Conservation (phyloP, 2,113 vertebrate species). For the Centropus unirufus region DNA sequence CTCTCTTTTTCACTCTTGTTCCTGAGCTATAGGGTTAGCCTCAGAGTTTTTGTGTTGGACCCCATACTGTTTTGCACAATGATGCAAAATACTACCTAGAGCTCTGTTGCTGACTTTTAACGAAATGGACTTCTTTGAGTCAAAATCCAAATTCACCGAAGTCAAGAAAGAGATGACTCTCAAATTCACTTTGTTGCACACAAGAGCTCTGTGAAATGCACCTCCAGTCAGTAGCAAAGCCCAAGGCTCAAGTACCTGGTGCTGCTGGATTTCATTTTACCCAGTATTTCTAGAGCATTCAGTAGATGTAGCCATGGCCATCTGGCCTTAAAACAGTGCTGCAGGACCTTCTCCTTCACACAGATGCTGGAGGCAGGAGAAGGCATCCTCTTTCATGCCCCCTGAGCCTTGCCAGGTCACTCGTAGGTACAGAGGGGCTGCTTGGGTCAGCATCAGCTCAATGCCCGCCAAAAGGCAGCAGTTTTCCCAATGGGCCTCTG, state of each 20-base stretch:
- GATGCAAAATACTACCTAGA: background rate
- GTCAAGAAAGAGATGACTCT: background rate
- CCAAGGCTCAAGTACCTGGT: background rate
- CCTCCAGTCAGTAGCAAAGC: background rate
- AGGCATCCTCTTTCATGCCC: background rate
- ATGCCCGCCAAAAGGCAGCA: background rate
- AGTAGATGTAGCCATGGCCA: background rate
- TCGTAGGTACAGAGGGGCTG: background rate
- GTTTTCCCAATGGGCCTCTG: background rate
- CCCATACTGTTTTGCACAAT: background rate
- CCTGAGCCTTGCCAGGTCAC: accelerated
- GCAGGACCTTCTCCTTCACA: background rate
- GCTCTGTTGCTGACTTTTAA: background rate
- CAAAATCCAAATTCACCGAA: background rate
- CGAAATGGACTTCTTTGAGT: background rate
- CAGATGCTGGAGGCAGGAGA: accelerated
- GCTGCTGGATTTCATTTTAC: background rate
- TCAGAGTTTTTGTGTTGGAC: too few relatives aligned
- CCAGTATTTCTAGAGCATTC: background rate
- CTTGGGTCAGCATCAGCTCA: background rate
- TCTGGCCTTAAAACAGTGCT: background rate
- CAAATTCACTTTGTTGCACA: background rate
- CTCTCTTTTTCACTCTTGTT: too few relatives aligned
- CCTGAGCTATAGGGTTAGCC: too few relatives aligned
- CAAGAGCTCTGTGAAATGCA: background rate